Base-by-base conservation (phyloP, 2,113 vertebrate species). In the Lagopus leucura region DNA sequence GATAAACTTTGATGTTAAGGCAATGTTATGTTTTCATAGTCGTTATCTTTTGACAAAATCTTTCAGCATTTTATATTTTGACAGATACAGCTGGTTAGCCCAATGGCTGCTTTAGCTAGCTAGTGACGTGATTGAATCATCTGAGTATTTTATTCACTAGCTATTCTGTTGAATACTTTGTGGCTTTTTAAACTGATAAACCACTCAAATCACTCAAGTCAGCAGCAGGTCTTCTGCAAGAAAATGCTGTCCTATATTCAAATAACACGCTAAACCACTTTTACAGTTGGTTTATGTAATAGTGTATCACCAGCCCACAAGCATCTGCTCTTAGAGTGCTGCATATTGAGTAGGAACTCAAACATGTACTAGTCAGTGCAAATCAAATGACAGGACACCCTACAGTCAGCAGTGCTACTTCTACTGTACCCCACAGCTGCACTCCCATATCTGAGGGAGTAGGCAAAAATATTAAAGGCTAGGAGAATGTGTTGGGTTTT, bases 231-330 rank as follows among this genome's bases (percentile, higher is more conserved):
- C 71, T 96, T 89, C 64, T 83, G 45, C 55, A 91, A 89, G 86
- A 57, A 92, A 70, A 80, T 82, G 8, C n/a, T 87, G 82, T 71
- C 55, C 94, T 91, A 77, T 91, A 89, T 92, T 87, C 38, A 1
- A 85, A 60, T 74, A 92, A 57, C 12, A 70, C 4, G 2, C 55
- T 50, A 85, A 82, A 81, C 89, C 79, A 64, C 11, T 93, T 73
- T 88, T 95, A 45, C 67, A 71, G 77, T 85, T 92, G 60, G 72
- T 93, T 96, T 95, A 94, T 94, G 36, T 96, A 96, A 96, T 65
- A 79, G 82, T 70, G 89, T 95, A 96, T 86, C 90, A 95, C 78
- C 94, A 82, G 69, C 91, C 92, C 91, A 94, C 95, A 64, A 71
- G 57, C 93, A 83, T 88, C 94, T 97, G 94, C 91, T 95, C 36